Evolutionary conservation across 1,140 invertebrate genomes (phyloP), one percentile per base, ranked within the genome.

Genomic region (Achroia grisella): DNA sequence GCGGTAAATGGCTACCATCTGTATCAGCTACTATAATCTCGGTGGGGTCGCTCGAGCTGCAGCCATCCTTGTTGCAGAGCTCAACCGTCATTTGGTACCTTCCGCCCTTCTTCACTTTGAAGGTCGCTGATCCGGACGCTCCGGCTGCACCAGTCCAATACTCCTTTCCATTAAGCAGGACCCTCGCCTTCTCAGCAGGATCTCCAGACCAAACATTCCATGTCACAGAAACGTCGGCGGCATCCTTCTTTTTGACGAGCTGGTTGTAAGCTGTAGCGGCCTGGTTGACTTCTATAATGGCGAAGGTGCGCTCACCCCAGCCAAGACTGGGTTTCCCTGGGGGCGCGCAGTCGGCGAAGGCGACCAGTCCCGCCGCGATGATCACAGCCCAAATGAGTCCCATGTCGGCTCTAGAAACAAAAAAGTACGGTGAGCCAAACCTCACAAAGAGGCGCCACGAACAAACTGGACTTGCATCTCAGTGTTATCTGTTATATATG

Each of bases 161-260:
- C 17, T 82, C 74, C 39, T 84, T 63, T 0, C 63, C 74, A 47
- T 80, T 58, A 0, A 84, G 44, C 0, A 80, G 53, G 0, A 84
- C 70, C 28, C 62, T 73, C 4, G 76, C 51, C 11, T 57, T 71
- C 0, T 76, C 64, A 9, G 76, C 77, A 15, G 75, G 54, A 43
- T 81, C 77, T 3, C 80, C 80, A 15, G 76, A 74, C 80, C 80
- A 84, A 8, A 71, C 66, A 56, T 84, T 82, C 80, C 80, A 84
- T 3, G 62, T 74, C 8, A 84, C 71, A 0, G 80, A 54, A 10
- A 84, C 80, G 32, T 82, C 76, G 13, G 80, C 80, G 0, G 70
- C 69, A 34, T 82, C 80, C 30, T 62, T 66, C 31, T 62, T 62
- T 1, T 53, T 75, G 4, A 84, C 80, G 10, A 84, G 64, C 41